Evolutionary conservation across 2,113 vertebrate genomes (phyloP).

Genomic region (Regulus satrapa): DNA sequence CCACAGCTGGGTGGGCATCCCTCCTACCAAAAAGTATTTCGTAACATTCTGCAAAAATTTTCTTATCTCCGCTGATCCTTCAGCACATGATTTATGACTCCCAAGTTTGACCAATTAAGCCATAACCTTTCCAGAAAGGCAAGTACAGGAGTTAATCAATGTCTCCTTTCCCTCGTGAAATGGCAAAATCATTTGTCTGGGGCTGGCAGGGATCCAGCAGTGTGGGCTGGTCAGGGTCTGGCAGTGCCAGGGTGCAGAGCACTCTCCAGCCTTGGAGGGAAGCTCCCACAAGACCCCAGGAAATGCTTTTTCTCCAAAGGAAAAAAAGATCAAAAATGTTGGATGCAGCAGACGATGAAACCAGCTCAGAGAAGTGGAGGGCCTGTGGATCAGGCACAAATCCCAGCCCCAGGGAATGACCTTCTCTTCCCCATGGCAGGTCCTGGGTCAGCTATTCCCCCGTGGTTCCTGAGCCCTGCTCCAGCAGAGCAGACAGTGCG

Average conservation of each 20-base stretch:
- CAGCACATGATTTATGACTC: neutral
- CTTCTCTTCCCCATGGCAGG: neutral
- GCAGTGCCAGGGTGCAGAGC: neutral
- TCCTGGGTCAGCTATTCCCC: neutral
- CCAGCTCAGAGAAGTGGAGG: neutral
- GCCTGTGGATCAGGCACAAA: fast-evolving
- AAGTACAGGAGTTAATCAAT: slow-evolving; percentile 6
- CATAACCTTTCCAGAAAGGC: slow-evolving; percentile 38
- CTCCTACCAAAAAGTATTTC: neutral
- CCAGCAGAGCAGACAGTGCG: fast-evolving
- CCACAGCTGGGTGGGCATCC: neutral
- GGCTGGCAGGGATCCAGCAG: neutral
- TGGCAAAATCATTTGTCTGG: neutral
- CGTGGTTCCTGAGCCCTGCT: neutral
- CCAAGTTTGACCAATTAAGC: neutral
- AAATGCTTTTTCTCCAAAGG: neutral
- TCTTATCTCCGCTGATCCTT: neutral
- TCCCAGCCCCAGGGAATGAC: neutral
- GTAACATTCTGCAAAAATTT: neutral
- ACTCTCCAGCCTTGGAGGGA: neutral
- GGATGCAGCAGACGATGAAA: neutral
- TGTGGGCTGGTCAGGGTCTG: neutral
- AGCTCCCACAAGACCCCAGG: neutral
- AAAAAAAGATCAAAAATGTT: neutral
- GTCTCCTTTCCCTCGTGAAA: neutral